A percentile compares a stretch with the other conserved stretches of the same genome.
Evolutionary conservation across 2,888 invertebrate species (phyloP).

Genomic region (Agrotis ipsilon): DNA sequence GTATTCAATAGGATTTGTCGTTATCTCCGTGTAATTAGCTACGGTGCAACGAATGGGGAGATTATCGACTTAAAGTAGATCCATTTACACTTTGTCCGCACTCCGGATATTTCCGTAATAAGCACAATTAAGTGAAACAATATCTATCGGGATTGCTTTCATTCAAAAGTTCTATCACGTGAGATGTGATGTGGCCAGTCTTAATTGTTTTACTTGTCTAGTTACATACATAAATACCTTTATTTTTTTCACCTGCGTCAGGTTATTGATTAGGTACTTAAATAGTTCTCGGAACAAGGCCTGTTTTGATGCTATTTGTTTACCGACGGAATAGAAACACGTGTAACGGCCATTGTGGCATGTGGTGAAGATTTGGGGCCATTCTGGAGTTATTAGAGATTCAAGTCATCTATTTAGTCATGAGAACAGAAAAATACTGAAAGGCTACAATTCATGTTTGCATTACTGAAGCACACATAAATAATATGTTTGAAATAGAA

Average conservation of each 20-base stretch:
- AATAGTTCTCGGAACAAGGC: slow-evolving; percentile 29
- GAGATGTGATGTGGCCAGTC: slow-evolving; percentile 41
- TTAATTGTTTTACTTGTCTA: slow-evolving; percentile 52
- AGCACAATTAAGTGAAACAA: slow-evolving; percentile 52
- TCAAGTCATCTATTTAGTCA: slow-evolving; percentile 1
- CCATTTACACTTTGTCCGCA: slow-evolving; percentile 41
- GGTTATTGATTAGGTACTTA: slow-evolving; percentile 32
- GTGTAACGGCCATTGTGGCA: slow-evolving; percentile 21
- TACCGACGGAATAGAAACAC: slow-evolving; percentile 21
- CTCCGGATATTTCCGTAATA: slow-evolving; percentile 49
- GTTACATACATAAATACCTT: slow-evolving; percentile 47
- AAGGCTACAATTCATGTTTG: slow-evolving; percentile 7
- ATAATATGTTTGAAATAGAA: slow-evolving; percentile 27
- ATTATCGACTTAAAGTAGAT: slow-evolving; percentile 35
- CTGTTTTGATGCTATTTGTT: slow-evolving; percentile 22
- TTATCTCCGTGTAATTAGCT: slow-evolving; percentile 45
- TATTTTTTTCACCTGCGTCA: slow-evolving; percentile 28
- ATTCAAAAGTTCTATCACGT: slow-evolving; percentile 51
- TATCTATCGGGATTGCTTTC: slow-evolving; percentile 43
- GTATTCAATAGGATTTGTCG: slow-evolving; percentile 31
- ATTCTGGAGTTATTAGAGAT: slow-evolving; percentile 7
- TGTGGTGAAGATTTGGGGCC: slow-evolving; percentile 9
- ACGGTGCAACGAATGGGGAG: slow-evolving; percentile 37
- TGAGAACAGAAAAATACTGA: slow-evolving; percentile 12
- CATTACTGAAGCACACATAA: slow-evolving; percentile 11